Evolutionary conservation across 37 sponge, comb jelly and placozoan species (phyloP), one percentile per base, ranked within the genome.

Genomic region (Chondrosia reniformis): DNA sequence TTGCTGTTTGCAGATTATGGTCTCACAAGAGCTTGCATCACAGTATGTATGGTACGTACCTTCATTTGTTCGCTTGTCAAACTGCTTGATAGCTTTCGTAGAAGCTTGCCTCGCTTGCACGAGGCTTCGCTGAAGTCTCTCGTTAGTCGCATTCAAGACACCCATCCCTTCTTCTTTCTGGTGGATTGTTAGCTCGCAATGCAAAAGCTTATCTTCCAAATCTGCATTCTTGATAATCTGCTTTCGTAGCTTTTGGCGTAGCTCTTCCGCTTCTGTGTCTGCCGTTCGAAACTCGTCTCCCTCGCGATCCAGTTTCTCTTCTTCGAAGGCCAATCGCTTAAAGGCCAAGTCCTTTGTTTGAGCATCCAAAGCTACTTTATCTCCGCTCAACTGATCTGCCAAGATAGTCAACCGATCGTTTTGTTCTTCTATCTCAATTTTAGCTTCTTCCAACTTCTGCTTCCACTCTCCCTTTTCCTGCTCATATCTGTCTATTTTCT

Each of bases 281-380:
- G 67, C 44, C 46, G 66, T 83, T 17, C 32, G 40, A 24, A 22
- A 30, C 38, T 57, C 81, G 3, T 55, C 66, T 3, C 62, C 40
- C 19, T 72, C 58, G 17, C 79, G 63, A 0, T 55, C 46, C 36
- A 92, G 79, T 52, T 81, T 87, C 77, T 92, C 93, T 58, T 92
- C 93, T 57, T 92, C 93, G 76, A 92, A 88, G 41, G 88, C 88
- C 72, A 92, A 80, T 12, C 93, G 72, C 45, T 78, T 79, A 10
- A 83, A 81, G 3, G 88, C 93, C 0, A 92, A 71, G 54, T 92
- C 89, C 36, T 56, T 77, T 40, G 74, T 81, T 65, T 74, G 77
- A 21, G 45, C 52, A 36, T 92, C 93, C 22, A 92, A 77, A 8
- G 81, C 89, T 10, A 63, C 72, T 80, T 88, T 93, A 5, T 81